phyloP scores from a whole-genome alignment of 92 coral and sea anemone genomes.

The Zoanthus gigantus region DNA sequence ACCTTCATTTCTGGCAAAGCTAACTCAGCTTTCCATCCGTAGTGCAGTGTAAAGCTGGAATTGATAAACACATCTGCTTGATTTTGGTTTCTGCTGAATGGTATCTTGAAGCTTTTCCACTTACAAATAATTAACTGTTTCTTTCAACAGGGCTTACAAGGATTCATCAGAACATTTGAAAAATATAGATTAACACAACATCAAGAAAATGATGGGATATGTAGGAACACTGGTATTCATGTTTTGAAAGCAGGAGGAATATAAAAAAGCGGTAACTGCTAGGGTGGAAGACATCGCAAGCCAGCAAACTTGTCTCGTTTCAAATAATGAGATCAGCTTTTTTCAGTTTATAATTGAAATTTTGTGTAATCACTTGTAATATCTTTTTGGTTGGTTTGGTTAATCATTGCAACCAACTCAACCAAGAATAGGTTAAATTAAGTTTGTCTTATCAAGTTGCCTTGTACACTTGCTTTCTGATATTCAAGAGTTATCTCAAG shows the following conservation, averaged over 20 bases:
- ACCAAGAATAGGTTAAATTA: too few relatives aligned
- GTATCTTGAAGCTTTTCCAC: neutral
- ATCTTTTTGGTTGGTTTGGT: neutral
- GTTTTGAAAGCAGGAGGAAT: neutral
- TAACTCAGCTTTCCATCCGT: slow-evolving; percentile 38
- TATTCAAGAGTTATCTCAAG: too few relatives aligned
- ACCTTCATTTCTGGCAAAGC: too few relatives aligned
- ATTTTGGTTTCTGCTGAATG: neutral
- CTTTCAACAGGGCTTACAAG: slow-evolving; percentile 13
- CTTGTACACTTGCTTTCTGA: too few relatives aligned
- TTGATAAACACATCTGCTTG: slow-evolving; percentile 17
- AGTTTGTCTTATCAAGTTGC: too few relatives aligned
- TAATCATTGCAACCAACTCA: too few relatives aligned
- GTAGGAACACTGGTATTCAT: neutral
- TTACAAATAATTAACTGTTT: neutral
- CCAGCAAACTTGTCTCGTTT: neutral
- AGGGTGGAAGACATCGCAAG: neutral
- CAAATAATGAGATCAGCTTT: neutral
- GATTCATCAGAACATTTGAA: neutral
- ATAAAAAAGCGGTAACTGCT: neutral
- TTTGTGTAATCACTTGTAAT: neutral
- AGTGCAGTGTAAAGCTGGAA: slow-evolving; percentile 96
- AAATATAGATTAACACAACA: neutral
- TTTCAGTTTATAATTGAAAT: neutral
- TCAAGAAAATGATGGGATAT: neutral